Percentiles rank a stretch among this genome's conserved stretches.
Conservation (phyloP, 2,888 invertebrate genomes). For the Patella pellucida region DNA sequence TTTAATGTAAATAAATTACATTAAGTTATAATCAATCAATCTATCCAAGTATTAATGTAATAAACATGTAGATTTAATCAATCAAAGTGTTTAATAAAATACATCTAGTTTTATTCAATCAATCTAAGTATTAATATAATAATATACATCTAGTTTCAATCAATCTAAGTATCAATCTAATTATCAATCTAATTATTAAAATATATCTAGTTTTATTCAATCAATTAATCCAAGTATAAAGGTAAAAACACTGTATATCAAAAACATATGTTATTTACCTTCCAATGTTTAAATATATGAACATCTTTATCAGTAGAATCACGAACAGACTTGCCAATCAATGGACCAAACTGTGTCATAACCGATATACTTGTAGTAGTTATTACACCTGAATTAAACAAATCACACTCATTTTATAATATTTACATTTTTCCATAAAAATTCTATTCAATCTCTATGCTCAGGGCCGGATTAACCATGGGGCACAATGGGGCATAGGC, state of each 20-base stretch:
- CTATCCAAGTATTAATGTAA: too few relatives aligned
- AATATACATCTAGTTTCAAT: neutral
- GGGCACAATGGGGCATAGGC: too few relatives aligned
- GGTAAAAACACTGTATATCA: neutral
- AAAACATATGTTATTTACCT: conserved; percentile 29
- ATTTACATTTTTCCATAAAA: too few relatives aligned
- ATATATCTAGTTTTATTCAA: too few relatives aligned
- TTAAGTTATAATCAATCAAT: neutral
- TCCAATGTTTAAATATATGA: conserved; percentile 39
- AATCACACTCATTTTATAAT: too few relatives aligned
- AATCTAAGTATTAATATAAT: neutral
- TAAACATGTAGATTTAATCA: too few relatives aligned
- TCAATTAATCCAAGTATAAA: neutral
- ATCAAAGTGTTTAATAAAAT: neutral
- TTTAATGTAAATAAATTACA: neutral
- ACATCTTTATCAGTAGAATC: conserved; percentile 38
- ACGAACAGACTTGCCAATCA: conserved; percentile 44
- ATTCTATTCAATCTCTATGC: too few relatives aligned
- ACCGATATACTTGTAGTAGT: conserved; percentile 44
- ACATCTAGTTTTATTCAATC: neutral
- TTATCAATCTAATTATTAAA: too few relatives aligned
- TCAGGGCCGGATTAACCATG: too few relatives aligned
- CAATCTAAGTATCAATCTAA: too few relatives aligned
- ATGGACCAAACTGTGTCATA: conserved; percentile 60
- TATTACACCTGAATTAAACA: conserved; percentile 51